Evolutionary conservation across 1,140 invertebrate species (phyloP), one percentile per base, ranked within the genome.

Genomic region (Atta cephalotes): DNA sequence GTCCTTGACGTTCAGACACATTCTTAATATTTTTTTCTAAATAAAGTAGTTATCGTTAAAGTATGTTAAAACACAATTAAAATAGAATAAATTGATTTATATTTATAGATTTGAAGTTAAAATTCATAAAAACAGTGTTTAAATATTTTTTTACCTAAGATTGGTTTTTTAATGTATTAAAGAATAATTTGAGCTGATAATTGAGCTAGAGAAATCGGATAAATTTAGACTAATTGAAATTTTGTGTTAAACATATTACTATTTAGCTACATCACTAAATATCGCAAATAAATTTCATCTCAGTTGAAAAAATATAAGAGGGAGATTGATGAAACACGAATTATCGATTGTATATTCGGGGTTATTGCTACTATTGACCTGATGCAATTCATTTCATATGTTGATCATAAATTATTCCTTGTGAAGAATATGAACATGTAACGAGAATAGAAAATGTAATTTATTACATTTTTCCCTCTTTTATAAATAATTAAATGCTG

Each of bases 341-440:
- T 56, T 74, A 84, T 84, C n/a, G 80, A 76, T 63, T 31, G 31
- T 62, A 14, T 49, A 62, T 12, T 35, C n/a, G 18, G 51, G 71
- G 18, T 76, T 84, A 84, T 62, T 74, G 80, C 1, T 28, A 28
- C 31, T 49, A 82, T 16, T 62, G 70, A 74, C n/a, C 56, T 31
- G 49, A 63, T 58, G 45, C 49, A 58, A 82, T 39, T 84, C 58
- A 12, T 76, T 49, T 72, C 2, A 14, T 66, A 66, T 9, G 21
- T 14, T 28, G 2, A 31, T 35, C 25, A n/a, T 76, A 63, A 84
- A 76, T 76, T 76, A 63, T 18, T 84, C 56, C 56, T 76, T 84
- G 14, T 51, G 53, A 70, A 39, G 25, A 84, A 62, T 74, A 31
- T 49, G 25, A 62, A 62, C 9, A 18, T 14, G 25, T 21, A 21